Conservation (phyloP, 2,797 vertebrate genomes). For the Taeniopygia guttata region DNA sequence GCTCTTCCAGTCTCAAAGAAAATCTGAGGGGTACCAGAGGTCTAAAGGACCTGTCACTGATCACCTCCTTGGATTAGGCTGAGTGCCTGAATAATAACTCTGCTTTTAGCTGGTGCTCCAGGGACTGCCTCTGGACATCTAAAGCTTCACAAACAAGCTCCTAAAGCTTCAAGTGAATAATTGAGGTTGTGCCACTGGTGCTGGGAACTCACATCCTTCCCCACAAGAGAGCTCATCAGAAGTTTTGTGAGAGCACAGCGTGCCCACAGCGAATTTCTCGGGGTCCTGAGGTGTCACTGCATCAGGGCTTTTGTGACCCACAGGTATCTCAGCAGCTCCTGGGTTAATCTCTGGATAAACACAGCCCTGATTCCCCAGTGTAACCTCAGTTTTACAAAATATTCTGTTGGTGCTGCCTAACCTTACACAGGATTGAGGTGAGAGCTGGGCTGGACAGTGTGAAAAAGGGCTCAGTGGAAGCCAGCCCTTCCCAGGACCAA, state of each 20-base stretch:
- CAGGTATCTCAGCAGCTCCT: slow-evolving; percentile 17
- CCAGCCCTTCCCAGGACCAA: not conserved
- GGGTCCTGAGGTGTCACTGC: not conserved
- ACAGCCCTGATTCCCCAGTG: not conserved
- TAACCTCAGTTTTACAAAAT: not conserved
- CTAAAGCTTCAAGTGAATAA: not conserved
- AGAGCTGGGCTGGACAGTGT: not conserved
- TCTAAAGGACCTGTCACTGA: not conserved
- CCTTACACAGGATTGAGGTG: not conserved
- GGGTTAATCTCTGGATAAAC: not conserved
- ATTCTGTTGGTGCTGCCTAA: not conserved
- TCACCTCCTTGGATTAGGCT: not conserved
- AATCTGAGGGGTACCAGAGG: not conserved
- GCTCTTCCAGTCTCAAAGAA: not conserved
- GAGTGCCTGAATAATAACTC: not conserved
- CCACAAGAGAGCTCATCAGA: not conserved
- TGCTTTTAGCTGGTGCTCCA: not conserved
- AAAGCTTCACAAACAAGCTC: not conserved
- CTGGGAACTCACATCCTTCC: not conserved
- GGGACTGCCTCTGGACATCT: not conserved
- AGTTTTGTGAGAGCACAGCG: not conserved
- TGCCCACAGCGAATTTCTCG: not conserved
- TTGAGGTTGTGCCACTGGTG: not conserved
- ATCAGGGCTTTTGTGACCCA: not conserved
- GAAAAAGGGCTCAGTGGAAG: not conserved